Evolutionary conservation across 2,888 invertebrate genomes (phyloP).

Genomic region (Perithous albicinctus): DNA sequence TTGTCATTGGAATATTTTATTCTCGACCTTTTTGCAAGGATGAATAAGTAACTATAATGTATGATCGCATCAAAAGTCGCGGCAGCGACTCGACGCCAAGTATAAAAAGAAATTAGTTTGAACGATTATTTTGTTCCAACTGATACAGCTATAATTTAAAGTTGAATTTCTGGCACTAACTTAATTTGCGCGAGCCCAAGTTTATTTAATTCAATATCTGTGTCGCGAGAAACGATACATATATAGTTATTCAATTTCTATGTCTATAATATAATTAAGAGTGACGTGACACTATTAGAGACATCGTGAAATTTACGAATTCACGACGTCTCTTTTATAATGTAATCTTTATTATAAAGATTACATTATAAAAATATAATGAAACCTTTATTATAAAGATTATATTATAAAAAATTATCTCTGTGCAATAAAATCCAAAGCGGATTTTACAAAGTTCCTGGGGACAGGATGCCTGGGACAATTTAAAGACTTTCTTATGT

Average conservation of each 20-base stretch:
- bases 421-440: conserved; percentile 17
- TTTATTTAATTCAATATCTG: not conserved
- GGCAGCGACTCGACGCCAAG: no score
- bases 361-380: conserved; percentile 12
- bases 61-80: no score
- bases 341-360: not conserved
- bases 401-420: not conserved
- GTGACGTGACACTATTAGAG: not conserved
- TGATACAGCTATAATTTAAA: not conserved
- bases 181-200: not conserved
- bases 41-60: no score
- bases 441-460: not conserved
- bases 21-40: no score
- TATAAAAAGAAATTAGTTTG: not conserved
- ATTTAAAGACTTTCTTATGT: conserved; percentile 16
- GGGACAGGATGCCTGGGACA: not conserved
- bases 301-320: not conserved
- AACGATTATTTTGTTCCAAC: not conserved
- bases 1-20: no score
- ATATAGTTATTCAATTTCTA: not conserved
- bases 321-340: not conserved
- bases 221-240: not conserved
- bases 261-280: not conserved
- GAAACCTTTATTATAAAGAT: not conserved
- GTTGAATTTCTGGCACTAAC: not conserved